phyloP scores from a whole-genome alignment of 2,113 vertebrate genomes.

The Agapornis roseicollis region DNA sequence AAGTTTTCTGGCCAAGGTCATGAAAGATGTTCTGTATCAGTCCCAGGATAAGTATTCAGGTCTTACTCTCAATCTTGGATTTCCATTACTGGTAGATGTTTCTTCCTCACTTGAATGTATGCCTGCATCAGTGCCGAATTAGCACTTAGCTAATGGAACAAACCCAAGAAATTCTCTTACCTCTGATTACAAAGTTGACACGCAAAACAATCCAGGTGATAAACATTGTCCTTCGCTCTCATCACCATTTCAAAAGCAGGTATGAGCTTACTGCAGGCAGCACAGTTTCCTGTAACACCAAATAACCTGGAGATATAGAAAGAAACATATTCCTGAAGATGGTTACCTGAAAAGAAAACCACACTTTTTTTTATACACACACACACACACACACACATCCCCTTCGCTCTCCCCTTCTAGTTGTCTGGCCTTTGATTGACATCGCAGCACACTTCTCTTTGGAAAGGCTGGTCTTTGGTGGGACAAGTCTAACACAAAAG shows the following conservation, averaged over 20 bases:
- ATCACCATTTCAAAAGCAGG: slow-evolving; percentile 99
- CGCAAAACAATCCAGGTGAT: slow-evolving; percentile 98
- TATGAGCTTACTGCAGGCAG: slow-evolving; percentile 97
- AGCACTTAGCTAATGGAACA: not conserved
- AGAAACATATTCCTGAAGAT: not conserved
- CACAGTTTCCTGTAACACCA: slow-evolving; percentile 96
- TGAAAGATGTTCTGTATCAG: not conserved
- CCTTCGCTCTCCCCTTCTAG: not conserved
- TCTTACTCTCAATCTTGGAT: not conserved
- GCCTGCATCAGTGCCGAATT: not conserved
- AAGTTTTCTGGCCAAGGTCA: slow-evolving; percentile 46
- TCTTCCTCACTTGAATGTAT: not conserved
- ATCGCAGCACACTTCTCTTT: not conserved
- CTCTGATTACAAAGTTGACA: slow-evolving; percentile 99
- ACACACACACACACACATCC: not conserved
- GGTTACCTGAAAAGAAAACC: not conserved
- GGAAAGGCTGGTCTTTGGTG: not conserved
- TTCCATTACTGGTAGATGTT: not conserved
- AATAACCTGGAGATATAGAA: slow-evolving; percentile 84
- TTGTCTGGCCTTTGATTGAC: not conserved
- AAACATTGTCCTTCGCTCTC: slow-evolving; percentile 98
- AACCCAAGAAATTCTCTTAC: slow-evolving; percentile 74
- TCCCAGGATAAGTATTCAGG: not conserved
- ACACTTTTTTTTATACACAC: not conserved
- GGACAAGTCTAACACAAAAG: not conserved